Conservation (phyloP, 2,888 invertebrate species). For the Tinea semifulvella region DNA sequence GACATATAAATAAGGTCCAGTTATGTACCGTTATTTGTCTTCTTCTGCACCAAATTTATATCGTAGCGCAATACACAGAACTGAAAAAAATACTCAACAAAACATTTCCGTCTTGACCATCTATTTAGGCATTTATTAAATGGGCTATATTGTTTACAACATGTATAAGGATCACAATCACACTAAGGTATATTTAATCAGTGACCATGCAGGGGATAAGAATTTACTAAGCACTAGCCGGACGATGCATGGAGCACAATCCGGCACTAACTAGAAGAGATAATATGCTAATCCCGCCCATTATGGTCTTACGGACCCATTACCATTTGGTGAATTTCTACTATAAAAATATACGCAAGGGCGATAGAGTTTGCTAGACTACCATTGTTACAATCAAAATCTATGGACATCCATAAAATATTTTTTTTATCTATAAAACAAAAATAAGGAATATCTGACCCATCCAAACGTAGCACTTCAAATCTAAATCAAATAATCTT, state of each 20-base stretch:
- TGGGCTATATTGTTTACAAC: background rate
- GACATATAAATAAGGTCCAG: too few species aligned
- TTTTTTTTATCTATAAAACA: constrained; percentile 43
- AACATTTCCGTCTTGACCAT: too few species aligned
- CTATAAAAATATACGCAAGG: constrained; percentile 40
- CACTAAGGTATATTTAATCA: background rate
- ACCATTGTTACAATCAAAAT: constrained; percentile 46
- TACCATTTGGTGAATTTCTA: constrained; percentile 47
- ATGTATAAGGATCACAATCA: constrained; percentile 6
- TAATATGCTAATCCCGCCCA: constrained; percentile 55
- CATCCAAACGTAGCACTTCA: constrained; percentile 60
- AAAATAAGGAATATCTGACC: constrained; percentile 44
- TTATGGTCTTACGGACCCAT: constrained; percentile 41
- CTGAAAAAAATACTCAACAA: too few species aligned
- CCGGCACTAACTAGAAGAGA: constrained; percentile 54
- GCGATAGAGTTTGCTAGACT: constrained; percentile 59
- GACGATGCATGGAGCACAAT: constrained; percentile 37
- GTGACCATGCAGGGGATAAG: constrained; percentile 38
- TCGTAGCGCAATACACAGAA: too few species aligned
- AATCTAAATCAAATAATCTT: constrained; percentile 33
- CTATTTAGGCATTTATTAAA: too few species aligned
- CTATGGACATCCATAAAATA: constrained; percentile 50
- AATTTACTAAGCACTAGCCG: constrained; percentile 39
- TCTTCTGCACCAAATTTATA: too few species aligned
- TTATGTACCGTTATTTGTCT: too few species aligned